phyloP scores from a whole-genome alignment of 2,888 invertebrate species.

The Dicroscelio sp. region DNA sequence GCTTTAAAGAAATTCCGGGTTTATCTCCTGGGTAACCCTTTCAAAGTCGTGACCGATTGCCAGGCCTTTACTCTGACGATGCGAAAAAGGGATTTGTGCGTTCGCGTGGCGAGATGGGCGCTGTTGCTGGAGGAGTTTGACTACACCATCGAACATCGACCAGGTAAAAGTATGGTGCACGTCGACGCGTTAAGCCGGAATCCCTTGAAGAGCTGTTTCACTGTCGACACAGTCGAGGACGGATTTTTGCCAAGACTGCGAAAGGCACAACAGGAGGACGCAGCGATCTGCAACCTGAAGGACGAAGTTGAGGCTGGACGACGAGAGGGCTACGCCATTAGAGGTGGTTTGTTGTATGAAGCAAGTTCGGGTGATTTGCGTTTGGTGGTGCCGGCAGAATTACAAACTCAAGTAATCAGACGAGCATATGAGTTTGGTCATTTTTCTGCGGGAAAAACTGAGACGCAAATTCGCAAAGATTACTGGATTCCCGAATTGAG shows the following conservation, averaged over 20 bases:
- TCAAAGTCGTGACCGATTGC: constrained; percentile 9
- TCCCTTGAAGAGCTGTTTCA: background rate
- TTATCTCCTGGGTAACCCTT: background rate
- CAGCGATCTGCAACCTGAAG: background rate
- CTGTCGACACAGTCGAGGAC: background rate
- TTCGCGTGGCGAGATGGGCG: constrained; percentile 2
- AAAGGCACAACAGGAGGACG: background rate
- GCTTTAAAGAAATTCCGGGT: constrained; percentile 1
- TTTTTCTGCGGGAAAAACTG: background rate
- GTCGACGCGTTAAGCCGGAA: background rate
- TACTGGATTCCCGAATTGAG: background rate
- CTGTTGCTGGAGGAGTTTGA: background rate
- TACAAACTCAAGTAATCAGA: background rate
- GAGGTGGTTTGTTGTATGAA: background rate
- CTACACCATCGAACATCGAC: constrained; percentile 8
- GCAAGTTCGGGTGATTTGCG: background rate
- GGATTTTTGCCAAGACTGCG: background rate
- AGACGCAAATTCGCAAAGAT: background rate
- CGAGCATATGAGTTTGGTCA: background rate
- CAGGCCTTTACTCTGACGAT: background rate
- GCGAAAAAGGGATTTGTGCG: background rate
- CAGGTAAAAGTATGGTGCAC: background rate
- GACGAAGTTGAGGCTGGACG: background rate
- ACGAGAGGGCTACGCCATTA: background rate
- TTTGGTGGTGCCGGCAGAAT: background rate